Evolutionary conservation across 1,140 invertebrate genomes (phyloP), one percentile per base, ranked within the genome.

Genomic region (Sarcophaga bullata): DNA sequence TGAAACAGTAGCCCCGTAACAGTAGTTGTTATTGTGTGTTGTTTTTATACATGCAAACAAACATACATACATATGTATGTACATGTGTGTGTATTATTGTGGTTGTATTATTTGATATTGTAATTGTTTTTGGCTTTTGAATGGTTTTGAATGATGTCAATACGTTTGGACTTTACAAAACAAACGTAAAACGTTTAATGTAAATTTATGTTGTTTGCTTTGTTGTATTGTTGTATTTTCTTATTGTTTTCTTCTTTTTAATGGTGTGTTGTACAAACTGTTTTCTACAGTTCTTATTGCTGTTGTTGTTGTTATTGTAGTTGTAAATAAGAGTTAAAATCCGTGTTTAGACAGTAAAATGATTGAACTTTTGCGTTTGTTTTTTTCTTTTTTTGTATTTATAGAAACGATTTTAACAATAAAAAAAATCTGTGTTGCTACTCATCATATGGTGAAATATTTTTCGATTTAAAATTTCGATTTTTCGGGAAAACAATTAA

Each of bases 41-140:
- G 73, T 47, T 49, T 8, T 47, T 76, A 47, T 13, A 17, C 3
- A 13, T 58, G 13, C 73, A 25, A 62, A 17, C 62, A 72, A 0
- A 19, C 62, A 25, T 25, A 8, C 6, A 17, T 17, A 9, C 6
- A 25, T 72, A 11, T 19, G 3, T 8, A 9, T 72, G 62, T 19
- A 8, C 19, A 72, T 25, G 19, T 72, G 62, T 72, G 17, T n/a
- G n/a, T n/a, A n/a, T n/a, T n/a, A n/a, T n/a, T n/a, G n/a, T n/a
- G n/a, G n/a, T n/a, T n/a, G n/a, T 72, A 11, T 54, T 54, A 25
- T 17, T 76, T 48, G 73, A 76, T 76, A 78, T 78, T 78, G 75
- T 78, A 78, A 78, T 78, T 78, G 75, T 78, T 78, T 78, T 78
- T 78, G 75, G 75, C 75, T 78, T 78, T 78, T 78, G 75, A 78